Conservation (phyloP, 92 coral and sea anemone genomes). For the Nematostella vectensis region DNA sequence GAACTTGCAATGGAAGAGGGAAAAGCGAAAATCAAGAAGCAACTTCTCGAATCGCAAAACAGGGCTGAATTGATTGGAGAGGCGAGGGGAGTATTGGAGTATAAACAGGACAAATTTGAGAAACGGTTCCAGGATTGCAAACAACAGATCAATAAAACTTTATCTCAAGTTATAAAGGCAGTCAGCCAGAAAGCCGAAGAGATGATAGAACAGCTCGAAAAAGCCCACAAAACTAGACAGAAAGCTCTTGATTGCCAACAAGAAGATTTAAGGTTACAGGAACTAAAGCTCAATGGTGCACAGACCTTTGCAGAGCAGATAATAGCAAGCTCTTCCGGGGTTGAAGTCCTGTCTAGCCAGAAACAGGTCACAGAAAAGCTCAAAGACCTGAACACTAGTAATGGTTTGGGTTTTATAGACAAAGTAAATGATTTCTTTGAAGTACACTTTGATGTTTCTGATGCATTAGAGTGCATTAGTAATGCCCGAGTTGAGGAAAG, state of each 20-base stretch:
- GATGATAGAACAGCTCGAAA: slow-evolving; percentile 16
- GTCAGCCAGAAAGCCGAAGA: slow-evolving; percentile 26
- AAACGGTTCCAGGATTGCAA: too few species aligned
- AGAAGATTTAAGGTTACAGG: slow-evolving; percentile 20
- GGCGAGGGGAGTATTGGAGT: slow-evolving; percentile 18
- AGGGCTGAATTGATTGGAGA: slow-evolving; percentile 11
- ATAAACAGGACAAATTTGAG: too few species aligned
- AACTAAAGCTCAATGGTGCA: slow-evolving; percentile 25
- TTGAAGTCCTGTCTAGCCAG: slow-evolving; percentile 25
- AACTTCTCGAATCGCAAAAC: slow-evolving; percentile 6
- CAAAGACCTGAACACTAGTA: slow-evolving; percentile 17
- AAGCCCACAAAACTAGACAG: slow-evolving; percentile 10
- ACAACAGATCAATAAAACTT: slow-evolving; percentile 20
- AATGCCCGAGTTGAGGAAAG: slow-evolving; percentile 8
- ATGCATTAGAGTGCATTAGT: slow-evolving; percentile 18
- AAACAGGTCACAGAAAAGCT: slow-evolving; percentile 27
- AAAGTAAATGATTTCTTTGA: slow-evolving; percentile 28
- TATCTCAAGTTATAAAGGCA: slow-evolving; percentile 14
- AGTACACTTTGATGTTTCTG: slow-evolving; percentile 26
- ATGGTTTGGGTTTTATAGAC: slow-evolving; percentile 5
- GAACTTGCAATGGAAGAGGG: slow-evolving; percentile 22
- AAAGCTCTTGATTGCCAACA: slow-evolving; percentile 26
- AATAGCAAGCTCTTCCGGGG: slow-evolving; percentile 11
- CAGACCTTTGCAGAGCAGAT: slow-evolving; percentile 29
- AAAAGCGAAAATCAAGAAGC: slow-evolving; percentile 8